Percentiles rank a stretch among this genome's conserved stretches.
phyloP scores from a whole-genome alignment of 2,888 invertebrate species.

The Caenorhabditis sinica region DNA sequence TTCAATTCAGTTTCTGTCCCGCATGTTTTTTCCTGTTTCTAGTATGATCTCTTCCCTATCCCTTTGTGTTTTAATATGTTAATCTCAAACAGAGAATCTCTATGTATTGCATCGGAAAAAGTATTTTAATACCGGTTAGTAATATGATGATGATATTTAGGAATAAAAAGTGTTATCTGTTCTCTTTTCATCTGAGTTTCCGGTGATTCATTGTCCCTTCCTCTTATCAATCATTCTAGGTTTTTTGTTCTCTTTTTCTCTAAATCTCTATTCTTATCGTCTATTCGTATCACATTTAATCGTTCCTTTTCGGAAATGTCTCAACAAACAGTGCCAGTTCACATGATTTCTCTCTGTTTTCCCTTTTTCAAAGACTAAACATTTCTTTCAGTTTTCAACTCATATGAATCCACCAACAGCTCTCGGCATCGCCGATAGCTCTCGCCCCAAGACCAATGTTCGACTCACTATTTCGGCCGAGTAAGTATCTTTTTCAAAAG shows the following conservation, averaged over 20 bases:
- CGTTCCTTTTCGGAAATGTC: too few species aligned
- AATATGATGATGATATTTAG: not conserved
- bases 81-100: not conserved
- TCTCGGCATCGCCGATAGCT: constrained; percentile 32
- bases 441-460: constrained; percentile 56
- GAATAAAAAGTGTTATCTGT: not conserved
- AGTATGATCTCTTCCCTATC: not conserved
- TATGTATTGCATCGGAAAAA: not conserved
- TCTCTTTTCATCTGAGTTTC: not conserved
- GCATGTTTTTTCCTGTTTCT: not conserved
- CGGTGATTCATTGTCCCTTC: constrained; percentile 1
- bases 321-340: too few species aligned
- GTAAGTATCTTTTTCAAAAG: constrained; percentile 29
- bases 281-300: not conserved
- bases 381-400: not conserved
- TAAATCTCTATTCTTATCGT: constrained; percentile 1
- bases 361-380: constrained; percentile 3
- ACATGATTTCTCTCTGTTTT: constrained; percentile 1
- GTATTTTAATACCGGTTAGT: not conserved
- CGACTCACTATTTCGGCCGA: constrained; percentile 58
- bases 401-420: constrained; percentile 41
- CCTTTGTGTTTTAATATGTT: not conserved
- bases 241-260: constrained; percentile 12
- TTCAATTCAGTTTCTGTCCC: not conserved
- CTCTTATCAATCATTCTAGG: too few species aligned